Evolutionary conservation across 2,888 invertebrate species (phyloP).

Genomic region (Dryobotodes eremita): DNA sequence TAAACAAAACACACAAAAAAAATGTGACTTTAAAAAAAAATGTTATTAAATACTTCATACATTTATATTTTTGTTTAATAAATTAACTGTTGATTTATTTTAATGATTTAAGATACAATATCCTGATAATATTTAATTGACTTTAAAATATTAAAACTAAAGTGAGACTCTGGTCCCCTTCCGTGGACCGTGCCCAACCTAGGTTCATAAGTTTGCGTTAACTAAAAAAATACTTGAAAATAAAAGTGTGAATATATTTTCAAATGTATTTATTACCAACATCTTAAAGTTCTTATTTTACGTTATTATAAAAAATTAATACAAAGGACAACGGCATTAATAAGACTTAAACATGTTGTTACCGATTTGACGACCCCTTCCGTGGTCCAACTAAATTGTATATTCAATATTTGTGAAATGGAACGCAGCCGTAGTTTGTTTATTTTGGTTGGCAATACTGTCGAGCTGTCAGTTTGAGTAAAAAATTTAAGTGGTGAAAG

Average conservation of each 20-base stretch:
- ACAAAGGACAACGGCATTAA: not conserved
- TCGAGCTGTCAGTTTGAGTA: slow-evolving; percentile 15
- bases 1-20: slow-evolving; percentile 15
- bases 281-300: slow-evolving; percentile 10
- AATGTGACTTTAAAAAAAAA: not conserved
- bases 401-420: slow-evolving; percentile 13
- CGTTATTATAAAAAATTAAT: slow-evolving; percentile 4
- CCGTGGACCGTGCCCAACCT: slow-evolving; percentile 11
- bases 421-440: slow-evolving; percentile 19
- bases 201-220: slow-evolving; percentile 11
- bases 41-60: slow-evolving; percentile 1
- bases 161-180: not conserved
- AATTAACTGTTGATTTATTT: not conserved
- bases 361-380: slow-evolving; percentile 11
- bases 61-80: slow-evolving; percentile 13
- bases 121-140: not conserved
- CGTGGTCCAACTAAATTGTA: slow-evolving; percentile 17
- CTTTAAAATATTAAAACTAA: not conserved
- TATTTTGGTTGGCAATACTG: slow-evolving; percentile 18
- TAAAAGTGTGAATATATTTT: slow-evolving; percentile 15
- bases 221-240: slow-evolving; percentile 8
- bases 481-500: not conserved
- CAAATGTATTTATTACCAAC: not conserved
- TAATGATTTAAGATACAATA: slow-evolving; percentile 1
- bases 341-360: slow-evolving; percentile 15